Evolutionary conservation across 1,140 invertebrate genomes (phyloP).

Genomic region (Streblospio benedicti): DNA sequence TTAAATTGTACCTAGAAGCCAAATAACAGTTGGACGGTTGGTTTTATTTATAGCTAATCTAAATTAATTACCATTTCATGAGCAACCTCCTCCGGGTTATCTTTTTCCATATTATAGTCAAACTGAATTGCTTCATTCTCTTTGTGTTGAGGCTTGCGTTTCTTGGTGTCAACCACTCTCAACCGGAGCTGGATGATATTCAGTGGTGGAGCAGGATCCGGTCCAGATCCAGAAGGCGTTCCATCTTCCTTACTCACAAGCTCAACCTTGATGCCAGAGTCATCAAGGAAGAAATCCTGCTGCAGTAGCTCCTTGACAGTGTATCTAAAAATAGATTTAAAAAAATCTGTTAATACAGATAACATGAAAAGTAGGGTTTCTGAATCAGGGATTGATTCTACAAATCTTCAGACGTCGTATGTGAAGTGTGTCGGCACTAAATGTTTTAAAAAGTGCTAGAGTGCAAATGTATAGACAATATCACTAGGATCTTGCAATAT

Average conservation of each 20-base stretch:
- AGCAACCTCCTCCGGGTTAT: constrained; percentile 90
- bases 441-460: no score
- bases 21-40: no score
- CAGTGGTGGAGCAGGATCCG: constrained; percentile 28
- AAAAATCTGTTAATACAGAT: neutral
- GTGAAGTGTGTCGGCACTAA: no score
- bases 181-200: constrained; percentile 68
- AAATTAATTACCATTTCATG: constrained; percentile 84
- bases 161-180: constrained; percentile 93
- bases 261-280: constrained; percentile 87
- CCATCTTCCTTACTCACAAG: constrained; percentile 67
- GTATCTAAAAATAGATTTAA: constrained; percentile 54
- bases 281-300: constrained; percentile 96
- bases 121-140: constrained; percentile 99
- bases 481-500: no score
- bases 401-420: no score
- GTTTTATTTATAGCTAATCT: no score
- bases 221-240: no score
- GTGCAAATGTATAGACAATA: no score
- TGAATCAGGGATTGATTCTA: no score
- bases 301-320: constrained; percentile 88
- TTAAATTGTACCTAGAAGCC: no score
- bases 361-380: neutral
- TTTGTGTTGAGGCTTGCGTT: constrained; percentile 87
- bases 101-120: constrained; percentile 86